phyloP scores from a whole-genome alignment of 2,888 invertebrate genomes.

The Chrysolina americana region DNA sequence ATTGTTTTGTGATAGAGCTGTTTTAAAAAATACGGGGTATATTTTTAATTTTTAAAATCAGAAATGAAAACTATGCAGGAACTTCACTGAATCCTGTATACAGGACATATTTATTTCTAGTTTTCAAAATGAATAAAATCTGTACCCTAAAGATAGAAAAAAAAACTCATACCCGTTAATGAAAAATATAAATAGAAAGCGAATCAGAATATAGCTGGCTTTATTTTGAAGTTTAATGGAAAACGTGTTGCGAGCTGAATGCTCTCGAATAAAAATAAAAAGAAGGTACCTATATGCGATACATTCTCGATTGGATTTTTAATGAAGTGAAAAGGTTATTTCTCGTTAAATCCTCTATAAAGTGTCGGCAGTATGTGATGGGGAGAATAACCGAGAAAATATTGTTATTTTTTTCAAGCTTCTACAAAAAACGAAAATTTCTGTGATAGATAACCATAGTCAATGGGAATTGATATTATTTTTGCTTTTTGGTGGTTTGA shows the following conservation, averaged over 20 bases:
- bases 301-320: constrained; percentile 3
- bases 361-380: background rate
- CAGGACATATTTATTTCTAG: background rate
- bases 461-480: too few relatives aligned
- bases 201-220: background rate
- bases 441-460: too few relatives aligned
- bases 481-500: too few relatives aligned
- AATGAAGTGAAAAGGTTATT: background rate
- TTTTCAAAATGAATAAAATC: background rate
- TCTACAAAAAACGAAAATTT: too few relatives aligned
- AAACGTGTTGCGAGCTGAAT: background rate
- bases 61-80: too few relatives aligned
- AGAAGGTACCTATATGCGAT: background rate
- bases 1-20: too few relatives aligned
- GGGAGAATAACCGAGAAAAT: background rate
- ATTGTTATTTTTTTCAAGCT: too few relatives aligned
- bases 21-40: too few relatives aligned
- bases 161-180: background rate
- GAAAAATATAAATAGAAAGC: constrained; percentile 1
- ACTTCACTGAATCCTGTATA: too few relatives aligned
- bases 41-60: too few relatives aligned
- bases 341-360: background rate
- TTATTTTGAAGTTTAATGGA: background rate
- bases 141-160: background rate
- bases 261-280: background rate